These are phyloP conservation scores for Rhynchonycteris naso DNA, from an alignment of 2,797 vertebrate species.

Conservation along the genomic window DNA sequence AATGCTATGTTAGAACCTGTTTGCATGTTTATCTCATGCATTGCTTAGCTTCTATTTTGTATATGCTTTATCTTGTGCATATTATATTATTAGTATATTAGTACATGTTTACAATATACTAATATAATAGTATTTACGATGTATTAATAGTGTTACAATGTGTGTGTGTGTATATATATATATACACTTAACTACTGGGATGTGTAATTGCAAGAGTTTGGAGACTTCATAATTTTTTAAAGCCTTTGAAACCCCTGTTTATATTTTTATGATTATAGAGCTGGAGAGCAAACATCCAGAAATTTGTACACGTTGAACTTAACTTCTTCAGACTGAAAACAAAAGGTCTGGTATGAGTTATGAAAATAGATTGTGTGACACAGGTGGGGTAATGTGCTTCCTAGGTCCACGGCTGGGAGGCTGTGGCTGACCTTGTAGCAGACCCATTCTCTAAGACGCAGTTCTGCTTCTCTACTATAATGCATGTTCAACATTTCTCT, in stretches of 20 bases:
- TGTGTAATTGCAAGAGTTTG: neutral
- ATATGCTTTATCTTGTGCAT: neutral
- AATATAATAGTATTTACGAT: too few relatives aligned
- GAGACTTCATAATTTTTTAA: neutral
- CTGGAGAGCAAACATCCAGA: constrained; percentile 4
- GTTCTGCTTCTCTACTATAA: neutral
- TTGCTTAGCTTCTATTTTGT: neutral
- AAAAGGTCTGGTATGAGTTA: neutral
- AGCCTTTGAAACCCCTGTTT: neutral
- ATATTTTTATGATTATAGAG: neutral
- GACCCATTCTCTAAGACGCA: neutral
- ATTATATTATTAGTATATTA: neutral
- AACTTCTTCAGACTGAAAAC: neutral
- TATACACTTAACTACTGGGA: neutral
- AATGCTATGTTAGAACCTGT: neutral
- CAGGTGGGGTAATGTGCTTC: neutral
- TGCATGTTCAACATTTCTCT: neutral
- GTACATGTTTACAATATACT: neutral
- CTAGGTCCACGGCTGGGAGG: neutral
- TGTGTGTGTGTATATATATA: too few relatives aligned
- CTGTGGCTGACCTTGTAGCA: neutral
- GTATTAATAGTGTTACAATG: too few relatives aligned
- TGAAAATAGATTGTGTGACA: neutral
- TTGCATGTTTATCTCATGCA: neutral
- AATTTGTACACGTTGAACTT: neutral